Conservation (phyloP, 1,140 invertebrate species). For the Trichogramma pretiosum region DNA sequence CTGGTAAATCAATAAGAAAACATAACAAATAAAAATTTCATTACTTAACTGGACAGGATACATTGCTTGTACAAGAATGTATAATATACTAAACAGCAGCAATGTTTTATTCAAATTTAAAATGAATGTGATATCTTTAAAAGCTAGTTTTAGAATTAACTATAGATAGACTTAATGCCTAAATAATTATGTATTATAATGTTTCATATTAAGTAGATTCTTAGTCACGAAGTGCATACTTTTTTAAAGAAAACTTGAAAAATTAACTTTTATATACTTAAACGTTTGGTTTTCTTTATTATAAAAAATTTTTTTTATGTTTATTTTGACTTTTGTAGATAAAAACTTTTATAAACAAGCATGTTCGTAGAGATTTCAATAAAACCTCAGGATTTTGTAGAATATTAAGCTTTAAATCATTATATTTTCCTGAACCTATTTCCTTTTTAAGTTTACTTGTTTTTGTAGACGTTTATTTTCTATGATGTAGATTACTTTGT, state of each 20-base stretch:
- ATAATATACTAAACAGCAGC: slow-evolving; percentile 6
- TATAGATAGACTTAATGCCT: slow-evolving; percentile 3
- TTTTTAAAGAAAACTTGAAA: slow-evolving; percentile 9
- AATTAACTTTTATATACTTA: slow-evolving; percentile 11
- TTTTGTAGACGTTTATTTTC: no score
- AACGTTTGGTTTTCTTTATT: slow-evolving; percentile 14
- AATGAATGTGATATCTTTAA: slow-evolving; percentile 15
- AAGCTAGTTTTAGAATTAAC: slow-evolving; percentile 11
- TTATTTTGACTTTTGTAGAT: slow-evolving; percentile 14
- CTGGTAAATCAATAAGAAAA: slow-evolving; percentile 5
- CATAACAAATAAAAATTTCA: slow-evolving; percentile 11
- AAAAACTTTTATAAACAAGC: slow-evolving; percentile 9
- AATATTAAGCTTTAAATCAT: slow-evolving; percentile 14
- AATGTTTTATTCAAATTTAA: slow-evolving; percentile 7
- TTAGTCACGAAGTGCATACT: slow-evolving; percentile 8
- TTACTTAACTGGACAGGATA: slow-evolving; percentile 8
- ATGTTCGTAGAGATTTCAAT: slow-evolving; percentile 18
- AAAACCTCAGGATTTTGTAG: slow-evolving; percentile 17
- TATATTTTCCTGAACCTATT: slow-evolving; percentile 9
- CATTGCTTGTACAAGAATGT: slow-evolving; percentile 4
- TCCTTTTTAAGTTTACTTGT: no score
- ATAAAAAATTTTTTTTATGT: slow-evolving; percentile 6
- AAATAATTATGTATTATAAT: slow-evolving; percentile 13
- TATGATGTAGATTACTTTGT: no score
- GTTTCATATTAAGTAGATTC: slow-evolving; percentile 10